Evolutionary conservation across 2,888 invertebrate genomes (phyloP).

Genomic region (Stenotaenia linearis): DNA sequence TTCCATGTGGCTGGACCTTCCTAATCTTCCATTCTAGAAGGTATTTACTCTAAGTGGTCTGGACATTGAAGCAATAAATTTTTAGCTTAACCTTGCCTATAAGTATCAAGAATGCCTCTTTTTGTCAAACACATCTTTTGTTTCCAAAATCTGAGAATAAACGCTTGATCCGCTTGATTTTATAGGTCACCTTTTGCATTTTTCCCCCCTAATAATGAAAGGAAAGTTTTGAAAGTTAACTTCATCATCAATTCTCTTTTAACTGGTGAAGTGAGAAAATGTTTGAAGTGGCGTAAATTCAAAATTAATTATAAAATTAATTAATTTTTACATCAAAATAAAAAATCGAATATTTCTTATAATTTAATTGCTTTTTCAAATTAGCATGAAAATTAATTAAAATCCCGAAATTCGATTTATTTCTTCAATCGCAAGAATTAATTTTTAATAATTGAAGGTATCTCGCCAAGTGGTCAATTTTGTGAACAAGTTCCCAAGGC

Average conservation of each 20-base stretch:
- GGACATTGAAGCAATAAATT: constrained; percentile 21
- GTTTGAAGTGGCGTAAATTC: no score
- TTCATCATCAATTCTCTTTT: neutral
- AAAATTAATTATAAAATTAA: no score
- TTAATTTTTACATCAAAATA: no score
- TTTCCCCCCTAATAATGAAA: no score
- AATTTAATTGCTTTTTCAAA: no score
- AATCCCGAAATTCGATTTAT: neutral
- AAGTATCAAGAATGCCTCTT: neutral
- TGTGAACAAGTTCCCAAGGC: constrained; percentile 11
- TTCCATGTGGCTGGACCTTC: constrained; percentile 18
- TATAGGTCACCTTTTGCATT: no score
- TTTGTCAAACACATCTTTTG: neutral
- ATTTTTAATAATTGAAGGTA: neutral
- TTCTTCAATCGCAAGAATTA: neutral
- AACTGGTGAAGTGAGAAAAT: no score
- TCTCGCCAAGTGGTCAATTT: neutral
- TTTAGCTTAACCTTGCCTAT: neutral
- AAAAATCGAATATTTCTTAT: no score
- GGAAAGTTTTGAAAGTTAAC: no score
- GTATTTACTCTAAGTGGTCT: constrained; percentile 23
- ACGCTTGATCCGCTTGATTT: neutral
- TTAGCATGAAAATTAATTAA: no score
- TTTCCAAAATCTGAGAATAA: neutral
- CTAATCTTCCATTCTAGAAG: constrained; percentile 20